These are phyloP conservation scores for Ianthella basta DNA, from an alignment of 37 sponge, comb jelly and placozoan genomes.

Conservation along the genomic window DNA sequence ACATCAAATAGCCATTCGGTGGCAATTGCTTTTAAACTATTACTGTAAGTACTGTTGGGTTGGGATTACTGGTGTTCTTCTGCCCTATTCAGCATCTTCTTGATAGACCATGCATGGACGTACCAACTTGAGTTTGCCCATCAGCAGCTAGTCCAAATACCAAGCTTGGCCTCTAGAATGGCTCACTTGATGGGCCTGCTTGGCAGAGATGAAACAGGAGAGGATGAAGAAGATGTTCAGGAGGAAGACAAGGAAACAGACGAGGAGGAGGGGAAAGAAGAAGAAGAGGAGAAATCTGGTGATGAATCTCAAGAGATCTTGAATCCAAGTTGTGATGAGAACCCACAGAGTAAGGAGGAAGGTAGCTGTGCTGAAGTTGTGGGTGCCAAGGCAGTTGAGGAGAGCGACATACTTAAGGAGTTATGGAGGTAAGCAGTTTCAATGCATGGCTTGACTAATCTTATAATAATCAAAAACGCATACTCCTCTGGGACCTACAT, in stretches of 20 bases:
- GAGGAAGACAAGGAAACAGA: not conserved
- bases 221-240: constrained; percentile 19
- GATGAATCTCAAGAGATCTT: not conserved
- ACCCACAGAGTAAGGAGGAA: not conserved
- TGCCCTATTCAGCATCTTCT: constrained; percentile 59
- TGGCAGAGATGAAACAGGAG: not conserved
- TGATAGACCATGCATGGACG: constrained; percentile 96
- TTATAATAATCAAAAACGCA: too few relatives aligned
- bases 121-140: constrained; percentile 65
- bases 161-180: constrained; percentile 78
- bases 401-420: constrained; percentile 25
- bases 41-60: not conserved
- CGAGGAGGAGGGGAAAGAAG: not conserved
- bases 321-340: too few relatives aligned
- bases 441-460: not conserved
- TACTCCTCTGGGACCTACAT: too few relatives aligned
- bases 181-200: constrained; percentile 59
- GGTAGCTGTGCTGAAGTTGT: too few relatives aligned
- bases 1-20: not conserved
- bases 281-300: constrained; percentile 1
- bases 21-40: not conserved
- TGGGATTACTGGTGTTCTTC: not conserved
- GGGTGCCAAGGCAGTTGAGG: not conserved
- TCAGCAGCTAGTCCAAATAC: constrained; percentile 61
- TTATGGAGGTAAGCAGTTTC: constrained; percentile 49